phyloP scores from a whole-genome alignment of 2,797 vertebrate species.

The Acomys russatus region DNA sequence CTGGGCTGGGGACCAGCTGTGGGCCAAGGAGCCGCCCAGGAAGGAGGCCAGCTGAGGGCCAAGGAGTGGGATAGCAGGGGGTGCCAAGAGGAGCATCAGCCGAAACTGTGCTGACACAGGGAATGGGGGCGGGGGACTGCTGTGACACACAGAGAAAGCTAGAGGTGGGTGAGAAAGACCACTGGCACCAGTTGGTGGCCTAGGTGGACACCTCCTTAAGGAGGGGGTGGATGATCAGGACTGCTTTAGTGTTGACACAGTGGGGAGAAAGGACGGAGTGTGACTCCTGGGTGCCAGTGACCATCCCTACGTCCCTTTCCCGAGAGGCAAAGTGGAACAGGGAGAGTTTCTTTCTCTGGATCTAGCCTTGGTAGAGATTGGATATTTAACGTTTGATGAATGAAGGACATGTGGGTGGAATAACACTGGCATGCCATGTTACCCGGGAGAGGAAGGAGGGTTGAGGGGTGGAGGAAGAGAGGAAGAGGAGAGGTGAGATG shows the following conservation, averaged over 20 bases:
- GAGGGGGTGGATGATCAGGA: not conserved
- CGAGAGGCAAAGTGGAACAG: not conserved
- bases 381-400: not conserved
- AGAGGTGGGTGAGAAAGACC: not conserved
- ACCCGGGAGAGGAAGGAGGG: not conserved
- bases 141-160: not conserved
- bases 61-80: no score
- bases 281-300: not conserved
- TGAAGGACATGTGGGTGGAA: not conserved
- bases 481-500: not conserved
- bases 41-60: not conserved
- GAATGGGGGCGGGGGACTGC: not conserved
- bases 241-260: not conserved
- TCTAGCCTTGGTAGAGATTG: not conserved
- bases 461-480: not conserved
- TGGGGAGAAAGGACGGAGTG: not conserved
- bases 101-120: accelerated
- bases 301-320: not conserved
- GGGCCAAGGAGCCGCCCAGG: not conserved
- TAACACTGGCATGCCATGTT: not conserved
- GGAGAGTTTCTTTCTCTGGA: not conserved
- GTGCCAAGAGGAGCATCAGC: no score
- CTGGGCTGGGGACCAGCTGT: not conserved
- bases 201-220: not conserved
- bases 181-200: not conserved